Base-by-base conservation (phyloP, 2,113 vertebrate genomes). In the Epinephelus fuscoguttatus region DNA sequence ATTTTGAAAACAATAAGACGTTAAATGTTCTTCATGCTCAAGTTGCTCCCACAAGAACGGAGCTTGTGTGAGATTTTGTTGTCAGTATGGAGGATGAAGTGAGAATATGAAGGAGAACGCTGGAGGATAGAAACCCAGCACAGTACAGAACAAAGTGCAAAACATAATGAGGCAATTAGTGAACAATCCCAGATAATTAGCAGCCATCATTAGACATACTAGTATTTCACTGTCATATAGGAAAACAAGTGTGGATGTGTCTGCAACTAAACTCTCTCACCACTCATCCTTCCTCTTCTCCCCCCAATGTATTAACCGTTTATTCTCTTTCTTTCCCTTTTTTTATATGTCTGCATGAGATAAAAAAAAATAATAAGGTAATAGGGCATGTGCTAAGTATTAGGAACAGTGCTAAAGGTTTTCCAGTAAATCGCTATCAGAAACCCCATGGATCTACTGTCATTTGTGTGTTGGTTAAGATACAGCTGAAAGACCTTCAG, bases 111-210 rank as follows among this genome's bases (percentile, higher is more conserved):
- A 75, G 56, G 23, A 71, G 30, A 75, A 63, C 15, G 60, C 72
- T 13, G 6, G 37, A 76, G 78, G 64, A 80, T 55, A 71, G 25
- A 63, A 83, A 83, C 15, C 10, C 25, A 72, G 56, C 21, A 23
- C 40, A 49, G 27, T 23, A 37, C 59, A 79, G 27, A 87, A 69
- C 64, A 81, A 78, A 85, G 62, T 52, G 49, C 23, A 66, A 76
- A 82, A 77, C 68, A 80, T 66, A 92, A 84, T 73, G 63, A 84
- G 64, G 78, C 73, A 87, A 87, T 92, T 82, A 91, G 68, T 33
- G 71, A 85, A 81, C 56, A 78, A 78, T 81, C 74, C 67, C 59
- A 55, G 19, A 79, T 80, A 62, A 66, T 82, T 88, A 80, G 84
- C 47, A 62, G 25, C 81, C 81, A 60, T 74, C 63, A 69, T 17